These are phyloP conservation scores for Phalloptychus januarius DNA, from an alignment of 2,797 vertebrate genomes.

Conservation along the genomic window DNA sequence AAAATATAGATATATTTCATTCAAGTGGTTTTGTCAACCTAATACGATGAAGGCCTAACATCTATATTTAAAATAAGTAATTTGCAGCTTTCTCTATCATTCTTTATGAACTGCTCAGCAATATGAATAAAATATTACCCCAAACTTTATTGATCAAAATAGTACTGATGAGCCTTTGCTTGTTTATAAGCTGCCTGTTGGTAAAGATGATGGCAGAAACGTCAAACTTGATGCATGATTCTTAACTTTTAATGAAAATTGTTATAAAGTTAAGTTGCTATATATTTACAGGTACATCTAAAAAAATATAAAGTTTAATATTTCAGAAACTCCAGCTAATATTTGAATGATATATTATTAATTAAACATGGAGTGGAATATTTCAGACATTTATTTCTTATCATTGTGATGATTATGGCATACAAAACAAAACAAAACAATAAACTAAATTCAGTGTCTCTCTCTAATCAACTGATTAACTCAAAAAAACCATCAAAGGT, in stretches of 20 bases:
- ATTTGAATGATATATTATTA: neutral
- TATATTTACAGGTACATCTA: neutral
- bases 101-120: neutral
- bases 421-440: neutral
- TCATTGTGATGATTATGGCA: neutral
- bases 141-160: neutral
- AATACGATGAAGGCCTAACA: neutral
- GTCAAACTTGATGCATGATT: neutral
- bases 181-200: neutral
- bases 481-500: neutral
- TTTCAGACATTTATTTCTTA: neutral
- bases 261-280: neutral
- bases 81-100: neutral
- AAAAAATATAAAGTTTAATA: neutral
- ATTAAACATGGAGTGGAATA: neutral
- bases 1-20: neutral
- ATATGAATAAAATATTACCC: neutral
- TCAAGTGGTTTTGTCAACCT: neutral
- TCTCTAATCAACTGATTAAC: neutral
- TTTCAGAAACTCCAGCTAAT: neutral
- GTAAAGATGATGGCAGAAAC: neutral
- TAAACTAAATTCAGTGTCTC: neutral
- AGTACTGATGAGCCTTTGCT: neutral
- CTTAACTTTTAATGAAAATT: neutral
- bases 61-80: neutral